phyloP scores from a whole-genome alignment of 2,797 vertebrate genomes.

The Sebastes variabilis region DNA sequence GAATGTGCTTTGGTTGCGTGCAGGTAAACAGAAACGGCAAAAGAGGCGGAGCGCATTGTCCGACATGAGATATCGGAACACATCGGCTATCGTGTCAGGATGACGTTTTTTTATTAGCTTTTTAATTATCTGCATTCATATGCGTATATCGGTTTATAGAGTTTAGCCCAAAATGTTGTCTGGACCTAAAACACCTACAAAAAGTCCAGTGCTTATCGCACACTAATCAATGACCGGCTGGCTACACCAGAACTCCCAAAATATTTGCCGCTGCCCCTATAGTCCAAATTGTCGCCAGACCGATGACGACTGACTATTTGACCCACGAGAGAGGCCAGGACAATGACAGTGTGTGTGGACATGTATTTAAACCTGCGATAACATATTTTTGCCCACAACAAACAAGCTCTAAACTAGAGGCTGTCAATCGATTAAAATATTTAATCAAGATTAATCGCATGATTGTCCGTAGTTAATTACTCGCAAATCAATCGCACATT shows the following conservation, averaged over 20 bases:
- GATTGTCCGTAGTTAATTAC: too few relatives aligned
- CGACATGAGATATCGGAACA: too few relatives aligned
- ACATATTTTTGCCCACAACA: background rate
- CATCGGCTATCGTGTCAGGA: background rate
- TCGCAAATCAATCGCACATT: too few relatives aligned
- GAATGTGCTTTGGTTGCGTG: background rate
- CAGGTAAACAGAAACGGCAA: background rate
- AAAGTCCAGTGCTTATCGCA: background rate
- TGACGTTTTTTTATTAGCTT: background rate
- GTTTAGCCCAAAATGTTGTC: background rate
- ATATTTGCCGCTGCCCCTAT: too few relatives aligned
- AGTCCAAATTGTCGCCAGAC: background rate
- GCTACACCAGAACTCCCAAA: too few relatives aligned
- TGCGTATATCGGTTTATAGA: background rate
- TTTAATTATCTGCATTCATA: background rate
- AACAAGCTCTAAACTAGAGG: too few relatives aligned
- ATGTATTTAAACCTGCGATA: background rate
- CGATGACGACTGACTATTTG: background rate
- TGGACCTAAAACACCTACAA: background rate
- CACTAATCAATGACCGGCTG: background rate
- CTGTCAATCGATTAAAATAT: too few relatives aligned
- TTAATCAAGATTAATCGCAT: too few relatives aligned
- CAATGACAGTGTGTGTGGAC: background rate
- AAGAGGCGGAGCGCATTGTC: background rate
- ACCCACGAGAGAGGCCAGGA: background rate